Evolutionary conservation across 2,797 vertebrate genomes (phyloP).

Genomic region (Poecilia gillii): DNA sequence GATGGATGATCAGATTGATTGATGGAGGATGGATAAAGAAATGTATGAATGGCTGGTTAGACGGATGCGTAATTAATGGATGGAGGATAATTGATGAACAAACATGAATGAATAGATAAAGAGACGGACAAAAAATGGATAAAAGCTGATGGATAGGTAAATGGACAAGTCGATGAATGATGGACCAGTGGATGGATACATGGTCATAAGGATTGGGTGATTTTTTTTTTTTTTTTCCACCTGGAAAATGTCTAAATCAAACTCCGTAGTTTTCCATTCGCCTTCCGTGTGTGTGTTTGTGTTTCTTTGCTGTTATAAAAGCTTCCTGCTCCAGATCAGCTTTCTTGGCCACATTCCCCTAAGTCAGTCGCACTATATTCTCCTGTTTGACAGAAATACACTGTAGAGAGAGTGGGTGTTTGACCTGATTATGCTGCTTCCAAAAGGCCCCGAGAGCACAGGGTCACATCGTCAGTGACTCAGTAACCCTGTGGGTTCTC

Average conservation of each 20-base stretch:
- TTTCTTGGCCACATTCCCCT: constrained; percentile 29
- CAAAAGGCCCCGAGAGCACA: constrained; percentile 68
- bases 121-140: background rate
- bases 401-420: constrained; percentile 50
- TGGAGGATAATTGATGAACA: background rate
- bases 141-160: background rate
- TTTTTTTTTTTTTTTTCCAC: too few species aligned
- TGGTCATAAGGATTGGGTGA: background rate
- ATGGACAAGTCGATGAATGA: background rate
- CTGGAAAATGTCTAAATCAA: background rate
- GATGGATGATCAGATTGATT: background rate
- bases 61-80: background rate
- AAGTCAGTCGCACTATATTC: constrained; percentile 21
- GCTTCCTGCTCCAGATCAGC: constrained; percentile 11
- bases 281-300: background rate
- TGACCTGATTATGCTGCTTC: constrained; percentile 67
- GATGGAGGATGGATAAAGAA: background rate
- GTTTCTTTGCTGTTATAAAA: background rate
- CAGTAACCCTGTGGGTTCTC: constrained; percentile 48
- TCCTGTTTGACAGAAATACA: constrained; percentile 23
- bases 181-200: background rate
- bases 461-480: constrained; percentile 73
- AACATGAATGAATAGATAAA: background rate
- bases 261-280: background rate
- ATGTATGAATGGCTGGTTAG: background rate